Conservation (phyloP, 2,888 invertebrate genomes). For the Polia nebulosa region DNA sequence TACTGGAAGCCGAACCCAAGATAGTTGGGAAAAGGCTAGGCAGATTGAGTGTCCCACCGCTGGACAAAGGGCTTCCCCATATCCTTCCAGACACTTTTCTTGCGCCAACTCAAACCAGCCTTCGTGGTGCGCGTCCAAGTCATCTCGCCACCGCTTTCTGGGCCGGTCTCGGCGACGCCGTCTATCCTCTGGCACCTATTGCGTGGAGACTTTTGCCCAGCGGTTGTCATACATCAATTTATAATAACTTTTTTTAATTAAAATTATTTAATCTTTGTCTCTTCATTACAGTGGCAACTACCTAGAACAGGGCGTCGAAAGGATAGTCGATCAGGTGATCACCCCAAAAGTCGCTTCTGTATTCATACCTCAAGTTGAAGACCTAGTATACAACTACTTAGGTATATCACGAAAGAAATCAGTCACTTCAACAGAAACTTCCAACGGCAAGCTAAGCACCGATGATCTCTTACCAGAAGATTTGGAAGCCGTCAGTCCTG, state of each 20-base stretch:
- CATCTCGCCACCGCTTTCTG: too few species aligned
- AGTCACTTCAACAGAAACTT: slow-evolving; percentile 75
- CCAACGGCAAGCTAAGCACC: slow-evolving; percentile 76
- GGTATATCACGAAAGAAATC: slow-evolving; percentile 94
- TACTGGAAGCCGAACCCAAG: too few species aligned
- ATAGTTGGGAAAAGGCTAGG: too few species aligned
- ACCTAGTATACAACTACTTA: slow-evolving; percentile 96
- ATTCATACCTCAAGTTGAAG: slow-evolving; percentile 97
- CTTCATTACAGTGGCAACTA: slow-evolving; percentile 94
- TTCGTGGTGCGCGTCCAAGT: too few species aligned
- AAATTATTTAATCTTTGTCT: slow-evolving; percentile 66
- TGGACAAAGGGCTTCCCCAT: too few species aligned
- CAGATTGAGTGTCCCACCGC: too few species aligned
- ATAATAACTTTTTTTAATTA: not conserved
- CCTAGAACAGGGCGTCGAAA: slow-evolving; percentile 97
- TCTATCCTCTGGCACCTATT: too few species aligned
- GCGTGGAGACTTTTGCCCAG: too few species aligned
- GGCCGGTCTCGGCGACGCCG: too few species aligned
- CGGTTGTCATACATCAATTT: too few species aligned
- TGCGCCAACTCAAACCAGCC: too few species aligned
- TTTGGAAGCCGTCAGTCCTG: slow-evolving; percentile 95
- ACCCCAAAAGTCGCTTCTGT: slow-evolving; percentile 97
- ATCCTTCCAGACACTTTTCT: too few species aligned
- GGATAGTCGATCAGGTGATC: slow-evolving; percentile 98
- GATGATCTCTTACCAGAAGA: slow-evolving; percentile 94